Conservation (phyloP, 2,113 vertebrate species). For the Mugil cephalus region DNA sequence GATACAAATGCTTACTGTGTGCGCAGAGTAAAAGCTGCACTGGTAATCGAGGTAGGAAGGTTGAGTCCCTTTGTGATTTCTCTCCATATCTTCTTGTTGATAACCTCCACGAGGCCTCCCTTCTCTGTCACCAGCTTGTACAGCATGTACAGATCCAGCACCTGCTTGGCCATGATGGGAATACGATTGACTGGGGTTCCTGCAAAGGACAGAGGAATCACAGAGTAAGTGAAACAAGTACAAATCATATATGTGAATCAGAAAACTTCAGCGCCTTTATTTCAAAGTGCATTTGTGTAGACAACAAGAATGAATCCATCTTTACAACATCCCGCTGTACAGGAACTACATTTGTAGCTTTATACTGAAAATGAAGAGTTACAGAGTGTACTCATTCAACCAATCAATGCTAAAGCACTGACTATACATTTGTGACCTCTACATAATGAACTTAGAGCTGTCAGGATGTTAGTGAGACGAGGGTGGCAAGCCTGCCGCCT, state of each 20-base stretch:
- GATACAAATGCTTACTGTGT: slow-evolving; percentile 88
- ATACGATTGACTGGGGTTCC: slow-evolving; percentile 98
- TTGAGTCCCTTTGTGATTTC: slow-evolving; percentile 98
- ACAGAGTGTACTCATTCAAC: not conserved
- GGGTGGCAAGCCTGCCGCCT: slow-evolving; percentile 31
- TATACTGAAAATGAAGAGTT: not conserved
- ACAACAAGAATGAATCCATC: not conserved
- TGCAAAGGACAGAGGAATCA: slow-evolving; percentile 57
- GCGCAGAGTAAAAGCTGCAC: slow-evolving; percentile 95
- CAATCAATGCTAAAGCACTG: not conserved
- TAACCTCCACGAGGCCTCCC: slow-evolving; percentile 96
- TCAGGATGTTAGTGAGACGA: slow-evolving; percentile 7
- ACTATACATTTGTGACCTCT: slow-evolving; percentile 17
- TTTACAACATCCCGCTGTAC: not conserved
- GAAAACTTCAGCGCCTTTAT: slow-evolving; percentile 9
- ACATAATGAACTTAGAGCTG: slow-evolving; percentile 20
- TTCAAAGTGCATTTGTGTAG: slow-evolving; percentile 3
- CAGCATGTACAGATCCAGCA: slow-evolving; percentile 95
- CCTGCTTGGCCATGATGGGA: slow-evolving; percentile 99
- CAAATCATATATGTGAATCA: not conserved
- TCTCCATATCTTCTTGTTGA: slow-evolving; percentile 99
- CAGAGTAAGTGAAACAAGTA: slow-evolving; percentile 11
- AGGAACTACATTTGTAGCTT: no score
- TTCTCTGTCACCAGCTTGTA: slow-evolving; percentile 98
- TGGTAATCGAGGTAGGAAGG: slow-evolving; percentile 98